Percentiles rank a stretch among this genome's conserved stretches.
phyloP scores from a whole-genome alignment of 2,888 invertebrate species.

The Dolichomitus sp. region DNA sequence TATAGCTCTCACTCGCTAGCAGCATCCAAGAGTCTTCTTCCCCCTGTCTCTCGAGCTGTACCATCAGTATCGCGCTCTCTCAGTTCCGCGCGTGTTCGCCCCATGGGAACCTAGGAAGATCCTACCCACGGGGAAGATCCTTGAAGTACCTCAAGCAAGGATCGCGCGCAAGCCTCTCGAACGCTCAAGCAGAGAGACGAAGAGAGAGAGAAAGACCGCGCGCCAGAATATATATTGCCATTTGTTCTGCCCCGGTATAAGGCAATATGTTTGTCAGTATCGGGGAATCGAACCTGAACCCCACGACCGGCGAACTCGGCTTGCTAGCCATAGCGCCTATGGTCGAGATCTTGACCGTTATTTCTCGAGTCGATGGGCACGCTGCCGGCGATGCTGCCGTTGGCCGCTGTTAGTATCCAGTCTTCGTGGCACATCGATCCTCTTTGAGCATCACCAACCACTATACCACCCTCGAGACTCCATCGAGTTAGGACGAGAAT shows the following conservation, averaged over 20 bases:
- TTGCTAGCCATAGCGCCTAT: constrained; percentile 57
- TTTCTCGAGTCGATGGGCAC: constrained; percentile 68
- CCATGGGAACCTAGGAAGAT: constrained; percentile 67
- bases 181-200: constrained; percentile 38
- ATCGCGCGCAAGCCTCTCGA: constrained; percentile 54
- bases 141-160: constrained; percentile 61
- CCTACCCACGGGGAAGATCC: constrained; percentile 69
- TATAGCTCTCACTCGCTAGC: constrained; percentile 36
- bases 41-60: constrained; percentile 53
- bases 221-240: constrained; percentile 81
- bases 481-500: constrained; percentile 47
- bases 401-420: constrained; percentile 56
- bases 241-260: constrained; percentile 83
- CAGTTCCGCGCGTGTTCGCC: constrained; percentile 54
- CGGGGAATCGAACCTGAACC: constrained; percentile 81
- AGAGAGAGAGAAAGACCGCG: constrained; percentile 49
- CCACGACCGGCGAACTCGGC: constrained; percentile 66
- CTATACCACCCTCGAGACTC: constrained; percentile 52
- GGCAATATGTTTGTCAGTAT: constrained; percentile 84
- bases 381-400: constrained; percentile 60
- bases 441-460: constrained; percentile 54
- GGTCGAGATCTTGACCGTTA: constrained; percentile 68
- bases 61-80: constrained; percentile 53
- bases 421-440: constrained; percentile 63
- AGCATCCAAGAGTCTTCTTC: constrained; percentile 39